Evolutionary conservation across 1,140 invertebrate genomes (phyloP), one percentile per base, ranked within the genome.

Genomic region (Trichonephila inaurata): DNA sequence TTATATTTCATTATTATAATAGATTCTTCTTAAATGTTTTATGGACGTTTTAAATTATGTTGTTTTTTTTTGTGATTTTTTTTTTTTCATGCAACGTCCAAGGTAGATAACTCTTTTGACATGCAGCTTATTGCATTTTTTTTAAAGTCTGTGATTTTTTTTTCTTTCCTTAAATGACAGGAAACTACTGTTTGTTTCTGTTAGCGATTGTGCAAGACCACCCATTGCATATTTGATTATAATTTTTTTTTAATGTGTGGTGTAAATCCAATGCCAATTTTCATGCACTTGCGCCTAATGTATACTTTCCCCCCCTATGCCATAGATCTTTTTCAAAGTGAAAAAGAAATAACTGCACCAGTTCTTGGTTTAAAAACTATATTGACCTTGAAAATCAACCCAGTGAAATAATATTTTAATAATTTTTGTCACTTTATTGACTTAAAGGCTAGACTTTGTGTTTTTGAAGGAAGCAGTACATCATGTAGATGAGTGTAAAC

Each of bases 391-490:
- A 85, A 87, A 61, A 87, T 51, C 51, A 24, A 91, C 51, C 92
- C 92, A 93, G 92, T 93, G 92, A 93, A 93, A 93, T 89, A 89
- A 88, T n/a, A 81, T 87, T 86, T 40, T 89, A 93, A 93, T 89
- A 89, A 88, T n/a, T 88, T 87, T 86, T 40, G 7, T 64, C 16
- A 33, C 64, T 61, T 61, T 77, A 19, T 92, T 40, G 14, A 51
- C 24, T 77, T 40, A 40, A 77, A 77, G 33, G 72, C 18, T 77
- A 33, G 66, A 28, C 16, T 33, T 77, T 77, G 33, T 33, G 24
- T 77, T 33, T 40, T 33, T 87, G 85, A n/a, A 87, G 60, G 28
- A 33, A 10, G 28, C 85, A 87, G 51, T 87, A 60, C 21, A 69
- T 72, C 21, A 60, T 58, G 72, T 69, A 81, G 28, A 40, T 19